Conservation (phyloP, 2,113 vertebrate species). For the Scatophagus argus region DNA sequence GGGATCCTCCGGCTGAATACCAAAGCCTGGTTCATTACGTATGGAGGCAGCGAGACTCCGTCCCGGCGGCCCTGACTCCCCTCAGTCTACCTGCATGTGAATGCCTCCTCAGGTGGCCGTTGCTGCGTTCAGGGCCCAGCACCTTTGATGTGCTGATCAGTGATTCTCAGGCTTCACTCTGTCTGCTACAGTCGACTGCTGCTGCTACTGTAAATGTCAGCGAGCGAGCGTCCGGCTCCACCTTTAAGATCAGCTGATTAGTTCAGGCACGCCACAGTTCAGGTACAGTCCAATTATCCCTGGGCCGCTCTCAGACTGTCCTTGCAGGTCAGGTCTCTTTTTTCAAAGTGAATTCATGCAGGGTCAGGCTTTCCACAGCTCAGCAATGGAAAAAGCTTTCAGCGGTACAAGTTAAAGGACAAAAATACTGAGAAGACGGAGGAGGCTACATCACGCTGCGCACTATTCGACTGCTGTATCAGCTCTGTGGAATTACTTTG, state of each 20-base stretch:
- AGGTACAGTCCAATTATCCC: not conserved
- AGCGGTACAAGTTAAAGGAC: too few species aligned
- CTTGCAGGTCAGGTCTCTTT: not conserved
- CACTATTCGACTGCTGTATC: too few species aligned
- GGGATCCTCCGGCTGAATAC: conserved; percentile 40
- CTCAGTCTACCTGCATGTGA: conserved; percentile 32
- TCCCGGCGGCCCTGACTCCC: conserved; percentile 19
- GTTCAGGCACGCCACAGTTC: not conserved
- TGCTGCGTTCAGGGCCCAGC: conserved; percentile 13
- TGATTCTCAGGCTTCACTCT: conserved; percentile 24
- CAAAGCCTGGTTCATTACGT: conserved; percentile 35
- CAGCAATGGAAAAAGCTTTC: too few species aligned
- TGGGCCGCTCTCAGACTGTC: too few species aligned
- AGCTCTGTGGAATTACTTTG: too few species aligned
- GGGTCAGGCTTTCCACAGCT: not conserved
- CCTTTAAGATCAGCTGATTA: conserved; percentile 15
- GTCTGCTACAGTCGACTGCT: not conserved
- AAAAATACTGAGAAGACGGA: too few species aligned
- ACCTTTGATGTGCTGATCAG: conserved; percentile 35
- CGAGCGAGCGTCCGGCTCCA: conserved; percentile 3
- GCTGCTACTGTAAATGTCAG: conserved; percentile 52
- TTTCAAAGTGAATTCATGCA: too few species aligned
- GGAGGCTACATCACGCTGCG: too few species aligned
- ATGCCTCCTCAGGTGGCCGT: conserved; percentile 18
- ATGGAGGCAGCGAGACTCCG: conserved; percentile 28